Evolutionary conservation across 2,888 invertebrate genomes (phyloP), one percentile per base, ranked within the genome.

Genomic region (Leistus spinibarbis): DNA sequence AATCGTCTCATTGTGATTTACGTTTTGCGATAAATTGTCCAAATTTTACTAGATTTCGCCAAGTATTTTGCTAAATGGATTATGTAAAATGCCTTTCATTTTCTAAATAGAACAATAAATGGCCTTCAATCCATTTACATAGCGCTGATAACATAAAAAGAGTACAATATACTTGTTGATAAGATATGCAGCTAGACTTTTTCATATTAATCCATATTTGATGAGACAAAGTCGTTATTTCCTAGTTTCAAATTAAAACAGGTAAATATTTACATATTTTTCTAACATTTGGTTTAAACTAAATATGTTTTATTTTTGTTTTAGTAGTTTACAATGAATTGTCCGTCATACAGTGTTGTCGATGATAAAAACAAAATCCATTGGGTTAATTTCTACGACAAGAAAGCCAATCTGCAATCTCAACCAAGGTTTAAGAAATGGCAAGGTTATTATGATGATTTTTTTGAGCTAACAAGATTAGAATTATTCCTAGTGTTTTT

Each of bases 401-500:
- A 19, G 53, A 54, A 73, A 10, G 13, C 66, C 13, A 53, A 67
- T 13, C 19, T 62, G 10, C 13, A 40, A 10, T 64, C 54, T 63
- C 71, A 23, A 22, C 63, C 64, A 13, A 17, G 53, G 17, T 67
- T 19, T 62, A 73, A 57, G 53, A 67, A 17, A 19, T 73, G 60
- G 67, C 4, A 17, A 1, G 67, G 22, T 19, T 73, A 62, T 19
- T 73, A 73, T 22, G 73, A 73, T 53, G 73, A 73, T 17, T 73
- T 73, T 57, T 62, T 73, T 40, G 73, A 73, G 62, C 62, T 73
- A 60, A 40, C 67, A 4, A 73, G 67, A 73, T 7, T 73, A 13
- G 73, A 73, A 53, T 2, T 73, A 16, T 73, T 73, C 23, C 22
- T 73, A 0, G 73, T 73, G 60, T 73, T 73, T 20, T 13, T 73